These are phyloP conservation scores for Tursiops truncatus DNA, from an alignment of 2,113 vertebrate species.

Conservation along the genomic window DNA sequence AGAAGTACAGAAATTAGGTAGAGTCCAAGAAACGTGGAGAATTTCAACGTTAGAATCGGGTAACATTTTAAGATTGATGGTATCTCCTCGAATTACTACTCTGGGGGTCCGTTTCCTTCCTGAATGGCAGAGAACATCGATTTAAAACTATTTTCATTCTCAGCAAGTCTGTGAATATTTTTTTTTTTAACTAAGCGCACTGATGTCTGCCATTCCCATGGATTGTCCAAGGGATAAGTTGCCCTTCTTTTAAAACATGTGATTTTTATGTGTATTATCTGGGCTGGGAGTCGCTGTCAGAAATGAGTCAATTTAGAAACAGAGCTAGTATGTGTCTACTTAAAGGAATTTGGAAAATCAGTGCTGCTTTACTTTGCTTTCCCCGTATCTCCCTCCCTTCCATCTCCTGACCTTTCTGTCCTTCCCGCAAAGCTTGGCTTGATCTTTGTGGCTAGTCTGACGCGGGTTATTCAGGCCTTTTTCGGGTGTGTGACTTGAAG, in stretches of 20 bases:
- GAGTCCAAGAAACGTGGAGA: too few species aligned
- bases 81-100: neutral
- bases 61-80: too few species aligned
- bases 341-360: neutral
- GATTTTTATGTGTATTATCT: neutral
- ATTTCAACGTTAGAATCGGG: accelerated
- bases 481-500: too few species aligned
- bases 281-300: neutral
- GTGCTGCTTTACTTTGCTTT: neutral
- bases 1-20: neutral
- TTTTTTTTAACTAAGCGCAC: too few species aligned
- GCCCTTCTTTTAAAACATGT: neutral
- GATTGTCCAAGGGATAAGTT: neutral
- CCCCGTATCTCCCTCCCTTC: accelerated
- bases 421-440: neutral
- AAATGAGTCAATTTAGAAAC: neutral
- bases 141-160: neutral
- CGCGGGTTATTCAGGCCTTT: accelerated
- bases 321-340: neutral
- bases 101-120: neutral
- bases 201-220: neutral
- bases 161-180: neutral
- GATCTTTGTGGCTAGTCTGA: too few species aligned
- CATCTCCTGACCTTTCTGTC: neutral
- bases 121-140: accelerated